These are phyloP conservation scores for Styela plicata DNA, from an alignment of 23 tunicate species.

Conservation along the genomic window DNA sequence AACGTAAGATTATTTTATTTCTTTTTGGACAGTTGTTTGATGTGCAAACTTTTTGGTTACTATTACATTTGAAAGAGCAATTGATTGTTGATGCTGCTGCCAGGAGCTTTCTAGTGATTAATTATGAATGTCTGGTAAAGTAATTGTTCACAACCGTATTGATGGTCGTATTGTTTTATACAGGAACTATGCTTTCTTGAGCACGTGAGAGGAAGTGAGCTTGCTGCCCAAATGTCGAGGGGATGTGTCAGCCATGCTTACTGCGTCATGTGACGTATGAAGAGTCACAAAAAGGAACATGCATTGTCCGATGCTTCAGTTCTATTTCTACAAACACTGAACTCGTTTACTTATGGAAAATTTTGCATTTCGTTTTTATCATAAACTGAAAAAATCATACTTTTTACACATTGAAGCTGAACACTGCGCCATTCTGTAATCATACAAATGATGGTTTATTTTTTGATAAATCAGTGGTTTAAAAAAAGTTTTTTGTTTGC, in stretches of 20 bases:
- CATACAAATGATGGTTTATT: neutral
- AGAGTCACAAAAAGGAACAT: neutral
- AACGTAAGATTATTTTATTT: neutral
- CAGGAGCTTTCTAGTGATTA: too few relatives aligned
- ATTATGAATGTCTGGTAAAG: too few relatives aligned
- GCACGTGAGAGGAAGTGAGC: constrained; percentile 1
- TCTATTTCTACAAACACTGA: neutral
- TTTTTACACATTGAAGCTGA: neutral
- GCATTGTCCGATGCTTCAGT: neutral
- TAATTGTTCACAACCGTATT: too few relatives aligned
- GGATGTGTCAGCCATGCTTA: neutral
- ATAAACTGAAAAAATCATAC: neutral
- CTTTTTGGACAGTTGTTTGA: neutral
- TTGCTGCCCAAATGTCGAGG: neutral
- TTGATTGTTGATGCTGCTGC: too few relatives aligned
- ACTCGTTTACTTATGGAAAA: neutral
- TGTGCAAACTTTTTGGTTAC: too few relatives aligned
- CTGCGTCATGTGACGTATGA: neutral
- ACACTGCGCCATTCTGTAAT: neutral
- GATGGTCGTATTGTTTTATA: neutral
- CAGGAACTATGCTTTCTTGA: constrained; percentile 18
- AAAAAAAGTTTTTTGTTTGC: too few relatives aligned
- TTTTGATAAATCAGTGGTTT: too few relatives aligned
- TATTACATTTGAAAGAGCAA: too few relatives aligned
- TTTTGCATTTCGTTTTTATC: neutral